Evolutionary conservation across 2,888 invertebrate species (phyloP), one percentile per base, ranked within the genome.

Genomic region (Orthosia gracilis): DNA sequence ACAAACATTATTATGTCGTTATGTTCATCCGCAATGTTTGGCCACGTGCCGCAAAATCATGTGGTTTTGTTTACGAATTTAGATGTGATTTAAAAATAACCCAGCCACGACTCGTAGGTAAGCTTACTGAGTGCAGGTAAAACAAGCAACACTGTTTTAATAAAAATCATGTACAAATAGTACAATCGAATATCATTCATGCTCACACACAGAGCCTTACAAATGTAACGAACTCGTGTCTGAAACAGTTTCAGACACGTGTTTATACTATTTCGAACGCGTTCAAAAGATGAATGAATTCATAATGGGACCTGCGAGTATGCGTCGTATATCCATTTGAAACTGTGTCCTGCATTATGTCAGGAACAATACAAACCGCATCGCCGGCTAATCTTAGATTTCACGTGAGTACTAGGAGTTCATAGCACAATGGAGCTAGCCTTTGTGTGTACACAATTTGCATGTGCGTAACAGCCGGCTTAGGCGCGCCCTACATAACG

Each of bases 401-500:
- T 85, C 65, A 76, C 68, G 66, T 63, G 67, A 73, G 65, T 76
- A 75, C 74, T 82, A 71, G 68, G 40, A 80, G 72, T 77, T 80
- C 67, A 72, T 18, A 72, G 67, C 69, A 82, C 84, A 84, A 80
- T 84, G 58, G 69, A 81, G 65, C 63, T 73, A 18, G 69, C 57
- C 50, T 83, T 61, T 82, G 76, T 82, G 70, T 75, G 68, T 59
- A 79, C n/a, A 80, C 68, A 59, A 84, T 82, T 82, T 82, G 76
- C 81, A 82, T 84, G 84, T 82, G 84, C 82, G 76, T 82, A 82
- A 84, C 70, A 76, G 65, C 17, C 80, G 69, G 71, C 82, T 85
- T 85, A 87, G 82, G 83, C 82, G 85, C 85, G 89, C 86, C 89
- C 90, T 88, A 91, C 88, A 89, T 90, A 85, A 85, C 85, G 84